Evolutionary conservation across 2,888 invertebrate genomes (phyloP), one percentile per base, ranked within the genome.

Genomic region (Dysmachus trigonus): DNA sequence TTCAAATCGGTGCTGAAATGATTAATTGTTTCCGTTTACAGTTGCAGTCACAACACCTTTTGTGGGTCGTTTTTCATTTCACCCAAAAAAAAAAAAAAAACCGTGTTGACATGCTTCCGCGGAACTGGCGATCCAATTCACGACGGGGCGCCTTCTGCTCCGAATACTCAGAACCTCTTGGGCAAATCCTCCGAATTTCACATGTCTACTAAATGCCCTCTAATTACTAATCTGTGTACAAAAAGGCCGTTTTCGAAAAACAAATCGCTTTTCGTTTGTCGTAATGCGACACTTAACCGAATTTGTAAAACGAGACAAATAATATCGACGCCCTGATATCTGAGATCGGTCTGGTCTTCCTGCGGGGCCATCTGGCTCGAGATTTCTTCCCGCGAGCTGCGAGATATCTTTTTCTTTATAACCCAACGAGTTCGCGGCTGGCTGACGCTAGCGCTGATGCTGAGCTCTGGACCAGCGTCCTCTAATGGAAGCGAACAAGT

Each of bases 141-240:
- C 77, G 27, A 8, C 62, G 18, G 62, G 62, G 27, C 62, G 62
- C 27, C 62, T 15, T 4, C 4, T 0, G 10, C 27, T 62, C n/a
- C 22, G 27, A 62, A 62, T 62, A 22, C 18, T 8, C 22, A 62
- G 62, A 62, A 27, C 27, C 62, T 62, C 13, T 22, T 22, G 10
- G 13, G 10, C 2, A 85, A 30, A 6, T 51, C 47, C 76, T 81
- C 15, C 27, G n/a, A 7, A n/a, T 27, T 72, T 72, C 30, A 38
- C 71, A 83, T 83, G 72, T 81, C 53, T 47, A 38, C 83, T 84
- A 86, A n/a, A 87, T 86, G 82, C 35, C 30, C 76, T 62, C 84
- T 87, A 87, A 87, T 86, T 83, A 87, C 85, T 81, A 87, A 87
- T 87, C 81, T 87, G 73, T 87, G 86, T 86, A 87, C 87, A 85